Conservation (phyloP, 2,888 invertebrate genomes). For the Polydrusus tereticollis region DNA sequence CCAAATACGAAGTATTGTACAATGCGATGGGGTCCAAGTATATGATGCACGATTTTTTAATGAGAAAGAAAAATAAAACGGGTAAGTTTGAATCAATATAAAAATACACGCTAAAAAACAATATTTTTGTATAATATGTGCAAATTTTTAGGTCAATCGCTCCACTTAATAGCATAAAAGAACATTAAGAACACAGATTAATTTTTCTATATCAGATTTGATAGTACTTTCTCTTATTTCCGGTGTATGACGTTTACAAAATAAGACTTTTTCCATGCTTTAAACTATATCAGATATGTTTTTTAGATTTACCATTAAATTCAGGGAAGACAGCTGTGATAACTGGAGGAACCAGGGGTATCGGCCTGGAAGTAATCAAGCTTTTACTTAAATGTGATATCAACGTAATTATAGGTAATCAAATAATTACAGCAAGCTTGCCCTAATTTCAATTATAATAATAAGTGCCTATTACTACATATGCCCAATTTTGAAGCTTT, state of each 20-base stretch:
- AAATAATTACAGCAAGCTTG: neutral
- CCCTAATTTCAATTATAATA: too few relatives aligned
- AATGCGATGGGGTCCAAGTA: conserved; percentile 73
- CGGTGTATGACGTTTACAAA: too few relatives aligned
- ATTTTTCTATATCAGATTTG: too few relatives aligned
- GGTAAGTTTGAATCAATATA: conserved; percentile 62
- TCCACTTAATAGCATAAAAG: too few relatives aligned
- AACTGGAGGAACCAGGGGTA: conserved; percentile 90
- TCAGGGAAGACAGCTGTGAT: conserved; percentile 81
- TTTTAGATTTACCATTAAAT: conserved; percentile 62
- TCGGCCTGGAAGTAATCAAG: conserved; percentile 82
- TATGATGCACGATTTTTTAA: conserved; percentile 73
- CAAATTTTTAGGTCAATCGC: too few relatives aligned
- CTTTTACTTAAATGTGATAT: conserved; percentile 83
- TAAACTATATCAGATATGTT: conserved; percentile 16
- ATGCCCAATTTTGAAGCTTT: too few relatives aligned
- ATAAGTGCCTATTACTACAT: too few relatives aligned
- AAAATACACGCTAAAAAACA: too few relatives aligned
- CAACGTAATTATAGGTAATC: conserved; percentile 80
- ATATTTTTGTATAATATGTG: too few relatives aligned
- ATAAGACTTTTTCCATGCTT: too few relatives aligned
- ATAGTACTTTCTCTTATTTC: too few relatives aligned
- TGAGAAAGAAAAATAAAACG: conserved; percentile 71
- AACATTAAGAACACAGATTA: too few relatives aligned
- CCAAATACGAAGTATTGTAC: conserved; percentile 71